Evolutionary conservation across 2,113 vertebrate genomes (phyloP).

Genomic region (Rhodinocichla rosea): DNA sequence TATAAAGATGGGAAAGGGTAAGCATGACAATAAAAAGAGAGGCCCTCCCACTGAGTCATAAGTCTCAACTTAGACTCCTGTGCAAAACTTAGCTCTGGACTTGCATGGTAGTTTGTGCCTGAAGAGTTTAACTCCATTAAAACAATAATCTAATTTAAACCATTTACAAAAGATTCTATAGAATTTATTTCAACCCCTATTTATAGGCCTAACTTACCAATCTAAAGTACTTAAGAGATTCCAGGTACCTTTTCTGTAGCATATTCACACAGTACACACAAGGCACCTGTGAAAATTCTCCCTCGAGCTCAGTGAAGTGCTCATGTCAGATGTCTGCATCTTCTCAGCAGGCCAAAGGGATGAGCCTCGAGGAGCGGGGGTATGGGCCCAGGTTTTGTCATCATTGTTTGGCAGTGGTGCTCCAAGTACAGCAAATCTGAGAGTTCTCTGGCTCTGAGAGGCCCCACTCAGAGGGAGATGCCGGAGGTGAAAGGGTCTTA

Average conservation of each 20-base stretch:
- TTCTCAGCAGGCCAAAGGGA: not conserved
- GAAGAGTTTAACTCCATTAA: not conserved
- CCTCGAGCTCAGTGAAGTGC: not conserved
- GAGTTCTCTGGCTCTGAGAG: not conserved
- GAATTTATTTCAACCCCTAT: not conserved
- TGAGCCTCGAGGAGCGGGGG: rapidly evolving
- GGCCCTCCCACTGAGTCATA: not conserved
- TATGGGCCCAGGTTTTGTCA: not conserved
- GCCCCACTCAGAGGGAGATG: not conserved
- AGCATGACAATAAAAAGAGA: not conserved
- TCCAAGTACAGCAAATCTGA: not conserved
- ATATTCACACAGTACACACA: not conserved
- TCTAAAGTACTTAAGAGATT: not conserved
- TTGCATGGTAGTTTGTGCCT: not conserved
- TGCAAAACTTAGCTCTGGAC: not conserved
- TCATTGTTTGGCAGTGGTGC: not conserved
- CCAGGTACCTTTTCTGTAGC: not conserved
- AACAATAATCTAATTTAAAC: not conserved
- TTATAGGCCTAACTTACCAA: not conserved
- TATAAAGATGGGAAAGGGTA: not conserved
- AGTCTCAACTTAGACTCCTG: not conserved
- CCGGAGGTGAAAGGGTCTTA: not conserved
- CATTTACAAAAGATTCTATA: not conserved
- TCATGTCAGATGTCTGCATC: not conserved
- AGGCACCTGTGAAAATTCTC: not conserved